Percentiles rank a stretch among this genome's conserved stretches.
Evolutionary conservation across 2,797 vertebrate genomes (phyloP).

Genomic region (Schizopygopsis malacanthus): DNA sequence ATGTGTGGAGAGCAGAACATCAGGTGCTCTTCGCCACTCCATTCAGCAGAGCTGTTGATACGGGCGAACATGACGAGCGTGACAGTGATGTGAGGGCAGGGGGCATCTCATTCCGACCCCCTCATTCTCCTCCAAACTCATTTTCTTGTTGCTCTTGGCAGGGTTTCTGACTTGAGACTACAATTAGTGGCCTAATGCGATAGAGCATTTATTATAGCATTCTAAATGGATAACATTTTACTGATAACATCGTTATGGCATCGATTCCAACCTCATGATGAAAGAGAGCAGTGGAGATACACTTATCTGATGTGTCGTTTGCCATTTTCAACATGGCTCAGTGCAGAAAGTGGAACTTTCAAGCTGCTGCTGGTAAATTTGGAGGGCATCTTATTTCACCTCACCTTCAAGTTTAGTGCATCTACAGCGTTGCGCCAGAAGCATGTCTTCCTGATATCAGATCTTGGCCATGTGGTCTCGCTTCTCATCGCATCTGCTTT

Average conservation of each 20-base stretch:
- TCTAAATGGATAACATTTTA: constrained; percentile 3
- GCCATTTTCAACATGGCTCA: constrained; percentile 35
- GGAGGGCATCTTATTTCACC: constrained; percentile 43
- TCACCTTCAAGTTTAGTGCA: constrained; percentile 13
- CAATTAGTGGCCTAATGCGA: constrained; percentile 33
- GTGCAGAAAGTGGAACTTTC: constrained; percentile 8
- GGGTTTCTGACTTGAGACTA: constrained; percentile 8
- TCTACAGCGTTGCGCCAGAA: constrained; percentile 9
- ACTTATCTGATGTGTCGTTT: constrained; percentile 44
- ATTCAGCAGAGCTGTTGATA: constrained; percentile 51
- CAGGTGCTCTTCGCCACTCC: constrained; percentile 36
- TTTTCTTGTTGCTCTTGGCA: constrained; percentile 28
- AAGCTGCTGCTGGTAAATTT: constrained; percentile 43
- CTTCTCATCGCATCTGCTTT: constrained; percentile 51
- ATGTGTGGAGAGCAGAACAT: constrained; percentile 42
- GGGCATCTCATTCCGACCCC: constrained; percentile 21
- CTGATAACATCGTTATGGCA: constrained; percentile 33
- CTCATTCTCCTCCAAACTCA: constrained; percentile 41
- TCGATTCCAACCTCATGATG: constrained; percentile 21
- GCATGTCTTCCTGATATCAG: constrained; percentile 26
- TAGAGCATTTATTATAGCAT: constrained; percentile 26
- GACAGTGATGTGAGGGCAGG: constrained; percentile 26
- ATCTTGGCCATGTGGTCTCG: constrained; percentile 52
- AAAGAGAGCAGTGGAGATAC: constrained; percentile 38
- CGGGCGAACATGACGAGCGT: constrained; percentile 47